Evolutionary conservation across 1,140 invertebrate genomes (phyloP).

Genomic region (Adelges cooleyi): DNA sequence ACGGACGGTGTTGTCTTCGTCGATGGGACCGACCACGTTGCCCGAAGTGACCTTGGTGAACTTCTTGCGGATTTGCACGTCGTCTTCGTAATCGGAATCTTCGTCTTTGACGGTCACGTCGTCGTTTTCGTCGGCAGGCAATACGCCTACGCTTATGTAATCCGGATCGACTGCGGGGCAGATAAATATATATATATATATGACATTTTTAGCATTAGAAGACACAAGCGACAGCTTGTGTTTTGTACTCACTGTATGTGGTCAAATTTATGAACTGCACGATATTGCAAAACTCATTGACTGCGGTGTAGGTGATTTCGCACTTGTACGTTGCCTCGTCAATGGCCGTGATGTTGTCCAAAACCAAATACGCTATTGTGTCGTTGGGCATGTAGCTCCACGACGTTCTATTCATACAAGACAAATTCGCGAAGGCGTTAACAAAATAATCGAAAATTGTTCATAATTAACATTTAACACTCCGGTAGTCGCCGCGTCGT

Average conservation of each 20-base stretch:
- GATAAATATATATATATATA: no score
- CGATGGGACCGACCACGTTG: constrained; percentile 52
- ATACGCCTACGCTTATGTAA: no score
- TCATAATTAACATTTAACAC: no score
- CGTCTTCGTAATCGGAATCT: constrained; percentile 36
- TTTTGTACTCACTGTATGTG: constrained; percentile 56
- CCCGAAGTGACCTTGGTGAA: constrained; percentile 33
- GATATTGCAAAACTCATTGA: constrained; percentile 61
- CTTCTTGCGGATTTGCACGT: no score
- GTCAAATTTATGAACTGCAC: constrained; percentile 66
- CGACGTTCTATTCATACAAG: constrained; percentile 49
- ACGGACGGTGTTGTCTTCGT: constrained; percentile 53
- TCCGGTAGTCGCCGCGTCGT: no score
- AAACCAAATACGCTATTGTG: constrained; percentile 53
- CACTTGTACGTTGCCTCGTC: constrained; percentile 76
- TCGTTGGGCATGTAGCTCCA: constrained; percentile 52
- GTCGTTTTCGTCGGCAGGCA: constrained; percentile 24
- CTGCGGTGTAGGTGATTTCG: constrained; percentile 71
- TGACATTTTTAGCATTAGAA: not conserved
- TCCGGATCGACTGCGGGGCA: no score
- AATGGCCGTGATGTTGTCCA: constrained; percentile 51
- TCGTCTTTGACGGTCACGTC: constrained; percentile 45
- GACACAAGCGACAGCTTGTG: not conserved
- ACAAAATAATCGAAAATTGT: no score
- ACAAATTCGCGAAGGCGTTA: not conserved